phyloP scores from a whole-genome alignment of 2,113 vertebrate species.

The Thomomys bottae region DNA sequence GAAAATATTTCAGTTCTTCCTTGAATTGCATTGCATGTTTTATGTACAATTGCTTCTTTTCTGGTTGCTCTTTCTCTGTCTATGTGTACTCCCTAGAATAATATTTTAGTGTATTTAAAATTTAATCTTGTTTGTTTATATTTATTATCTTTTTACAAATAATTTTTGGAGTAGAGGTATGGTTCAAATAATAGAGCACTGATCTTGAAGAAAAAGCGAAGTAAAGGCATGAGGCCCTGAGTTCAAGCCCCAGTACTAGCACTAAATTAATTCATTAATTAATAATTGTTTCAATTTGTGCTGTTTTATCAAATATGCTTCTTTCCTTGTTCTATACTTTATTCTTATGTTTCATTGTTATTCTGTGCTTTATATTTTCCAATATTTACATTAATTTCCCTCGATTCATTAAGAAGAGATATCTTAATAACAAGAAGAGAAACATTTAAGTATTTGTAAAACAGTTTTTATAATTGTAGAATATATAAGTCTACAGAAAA shows the following conservation, averaged over 20 bases:
- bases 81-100: not conserved
- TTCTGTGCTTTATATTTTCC: not conserved
- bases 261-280: not conserved
- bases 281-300: not conserved
- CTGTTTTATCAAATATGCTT: not conserved
- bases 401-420: conserved; percentile 3
- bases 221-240: not conserved
- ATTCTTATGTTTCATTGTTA: not conserved
- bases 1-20: not conserved
- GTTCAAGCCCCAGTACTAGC: not conserved
- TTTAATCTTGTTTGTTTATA: not conserved
- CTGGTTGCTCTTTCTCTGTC: not conserved
- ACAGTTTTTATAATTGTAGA: not conserved
- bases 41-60: not conserved
- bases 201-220: too few species aligned
- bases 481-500: not conserved
- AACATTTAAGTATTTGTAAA: not conserved
- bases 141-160: not conserved
- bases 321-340: not conserved
- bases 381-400: not conserved
- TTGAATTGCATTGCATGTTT: not conserved
- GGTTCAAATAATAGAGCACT: not conserved
- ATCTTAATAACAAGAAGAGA: not conserved
- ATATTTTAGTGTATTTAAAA: conserved; percentile 7
- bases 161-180: not conserved